Conservation (phyloP, 2,797 vertebrate genomes). For the Hephaestus fuliginosus region DNA sequence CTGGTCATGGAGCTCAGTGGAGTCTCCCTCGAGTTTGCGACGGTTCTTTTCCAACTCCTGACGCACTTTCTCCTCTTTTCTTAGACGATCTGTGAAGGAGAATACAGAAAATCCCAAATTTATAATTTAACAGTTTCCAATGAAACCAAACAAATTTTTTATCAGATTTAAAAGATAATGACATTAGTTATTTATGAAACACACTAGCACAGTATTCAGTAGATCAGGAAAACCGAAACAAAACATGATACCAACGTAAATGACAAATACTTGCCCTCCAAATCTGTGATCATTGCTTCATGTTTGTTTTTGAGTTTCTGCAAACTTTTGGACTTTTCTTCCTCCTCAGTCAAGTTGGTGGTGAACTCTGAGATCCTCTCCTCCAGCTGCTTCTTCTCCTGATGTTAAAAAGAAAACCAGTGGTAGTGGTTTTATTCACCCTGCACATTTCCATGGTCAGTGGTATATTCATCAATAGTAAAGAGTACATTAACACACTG, state of each 20-base stretch:
- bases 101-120: neutral
- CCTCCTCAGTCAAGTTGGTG: slow-evolving; percentile 94
- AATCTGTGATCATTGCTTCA: slow-evolving; percentile 96
- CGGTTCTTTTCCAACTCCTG: slow-evolving; percentile 97
- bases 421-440: neutral
- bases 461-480: neutral
- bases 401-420: slow-evolving; percentile 2
- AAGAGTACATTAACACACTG: neutral
- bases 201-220: neutral
- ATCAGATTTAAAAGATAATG: too few relatives aligned
- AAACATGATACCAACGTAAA: neutral
- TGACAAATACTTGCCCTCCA: slow-evolving; percentile 88
- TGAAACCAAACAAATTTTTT: too few relatives aligned
- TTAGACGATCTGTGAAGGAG: slow-evolving; percentile 88
- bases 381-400: slow-evolving; percentile 96
- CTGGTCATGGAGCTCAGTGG: slow-evolving; percentile 92
- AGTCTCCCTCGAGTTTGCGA: slow-evolving; percentile 96
- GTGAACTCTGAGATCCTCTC: slow-evolving; percentile 93
- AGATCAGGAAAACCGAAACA: neutral
- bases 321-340: slow-evolving; percentile 97
- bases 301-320: slow-evolving; percentile 98
- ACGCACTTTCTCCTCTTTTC: slow-evolving; percentile 93
- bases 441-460: neutral
- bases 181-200: neutral
- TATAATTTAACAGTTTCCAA: neutral